Evolutionary conservation across 2,888 invertebrate genomes (phyloP).

Genomic region (Argynnis bischoffii): DNA sequence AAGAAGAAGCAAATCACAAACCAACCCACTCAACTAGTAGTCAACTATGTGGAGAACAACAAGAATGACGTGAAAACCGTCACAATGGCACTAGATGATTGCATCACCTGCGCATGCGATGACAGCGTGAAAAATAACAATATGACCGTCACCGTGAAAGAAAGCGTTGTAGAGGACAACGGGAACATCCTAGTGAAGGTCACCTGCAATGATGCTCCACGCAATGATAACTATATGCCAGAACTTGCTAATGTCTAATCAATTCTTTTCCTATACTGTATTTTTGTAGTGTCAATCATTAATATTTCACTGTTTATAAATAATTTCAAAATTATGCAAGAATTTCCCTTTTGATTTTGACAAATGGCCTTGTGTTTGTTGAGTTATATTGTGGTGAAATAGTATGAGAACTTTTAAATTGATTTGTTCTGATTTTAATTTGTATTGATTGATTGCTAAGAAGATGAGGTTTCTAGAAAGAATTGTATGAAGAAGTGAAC

Average conservation of each 20-base stretch:
- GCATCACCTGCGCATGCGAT: conserved; percentile 42
- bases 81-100: conserved; percentile 44
- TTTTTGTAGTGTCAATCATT: no score
- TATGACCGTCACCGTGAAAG: conserved; percentile 43
- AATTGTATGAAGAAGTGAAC: no score
- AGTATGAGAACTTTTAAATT: no score
- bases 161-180: conserved; percentile 58
- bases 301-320: no score
- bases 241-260: conserved; percentile 60
- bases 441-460: no score
- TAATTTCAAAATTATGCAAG: no score
- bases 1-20: conserved; percentile 47
- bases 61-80: conserved; percentile 44
- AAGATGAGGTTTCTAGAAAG: no score
- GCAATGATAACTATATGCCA: conserved; percentile 50
- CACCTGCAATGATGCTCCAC: conserved; percentile 22
- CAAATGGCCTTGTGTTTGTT: no score
- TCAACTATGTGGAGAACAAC: conserved; percentile 46
- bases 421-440: no score
- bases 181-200: conserved; percentile 56
- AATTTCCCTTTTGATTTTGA: no score
- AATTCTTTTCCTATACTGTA: not conserved
- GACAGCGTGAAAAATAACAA: conserved; percentile 54
- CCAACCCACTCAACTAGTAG: conserved; percentile 47
- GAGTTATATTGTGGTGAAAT: no score